Evolutionary conservation across 2,888 invertebrate genomes (phyloP), one percentile per base, ranked within the genome.

Genomic region (Polydrusus tereticollis): DNA sequence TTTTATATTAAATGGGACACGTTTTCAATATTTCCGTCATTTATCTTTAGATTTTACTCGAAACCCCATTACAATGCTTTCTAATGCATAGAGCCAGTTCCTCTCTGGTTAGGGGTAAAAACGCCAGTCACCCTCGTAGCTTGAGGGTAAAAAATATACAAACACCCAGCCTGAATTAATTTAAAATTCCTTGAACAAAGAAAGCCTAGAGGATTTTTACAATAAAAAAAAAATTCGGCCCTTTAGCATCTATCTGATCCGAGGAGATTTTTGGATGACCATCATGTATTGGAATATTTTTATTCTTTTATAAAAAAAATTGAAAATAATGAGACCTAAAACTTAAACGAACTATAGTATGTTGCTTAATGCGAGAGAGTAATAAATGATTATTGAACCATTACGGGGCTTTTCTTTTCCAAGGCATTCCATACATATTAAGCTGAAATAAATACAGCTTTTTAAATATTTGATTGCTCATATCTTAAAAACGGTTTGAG

Each of bases 121-220:
- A 68, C 68, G 60, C 59, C 47, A 68, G 59, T 68, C 59, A 59
- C 68, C 68, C 50, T 60, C 45, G 26, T 60, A 41, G 59, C 33
- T 36, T 41, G 41, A 45, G 52, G 60, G 68, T 50, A 60, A 60
- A 68, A 59, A 68, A 64, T 47, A 52, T 16, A 38, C 50, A 62
- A 62, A 64, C 60, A 59, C 29, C 55, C 60, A 47, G 43, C 63
- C 45, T 59, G 50, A 68, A 60, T 68, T 68, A 60, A 68, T 60
- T 60, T 60, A 68, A 33, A 68, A 57, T 38, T 47, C 29, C 36
- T 18, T 21, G 47, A 62, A 64, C 64, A 64, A 64, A 64, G 64
- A 64, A 64, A 64, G n/a, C 33, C 63, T 50, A 45, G 36, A 36
- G 23, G 36, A 38, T 36, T 50, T 50, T 52, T 3, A 29, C 52